Evolutionary conservation across 2,888 invertebrate species (phyloP), one percentile per base, ranked within the genome.

Genomic region (Trissolcus japonicus): DNA sequence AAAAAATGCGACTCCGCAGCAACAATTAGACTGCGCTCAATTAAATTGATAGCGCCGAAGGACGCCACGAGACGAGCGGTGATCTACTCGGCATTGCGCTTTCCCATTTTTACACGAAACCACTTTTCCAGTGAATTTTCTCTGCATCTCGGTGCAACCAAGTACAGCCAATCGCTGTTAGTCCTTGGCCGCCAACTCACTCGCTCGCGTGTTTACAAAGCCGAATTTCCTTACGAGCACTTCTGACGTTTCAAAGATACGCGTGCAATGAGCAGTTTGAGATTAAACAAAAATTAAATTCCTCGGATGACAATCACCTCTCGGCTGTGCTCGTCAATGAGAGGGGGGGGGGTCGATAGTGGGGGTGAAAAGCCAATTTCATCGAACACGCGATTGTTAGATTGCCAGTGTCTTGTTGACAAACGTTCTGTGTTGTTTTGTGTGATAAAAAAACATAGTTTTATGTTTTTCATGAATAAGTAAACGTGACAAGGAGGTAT

Each of bases 261-360:
- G 56, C 73, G 51, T 73, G 66, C 29, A 61, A 63, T n/a, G 63
- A 19, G 41, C 48, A 56, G 55, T 65, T 35, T 60, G 53, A 73
- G 35, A 35, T 35, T 66, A 66, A 73, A 66, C 73, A 73, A 73
- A 66, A 73, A 73, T 73, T 73, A 51, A 73, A 66, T 73, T 66
- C 73, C 66, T 53, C 41, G 56, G 61, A 51, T 66, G 73, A 73
- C 73, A 66, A 66, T 73, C 60, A 60, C 60, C 55, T 65, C 19
- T n/a, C 50, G 43, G 43, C 46, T 35, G 35, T 55, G 17, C 40
- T 21, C n/a, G 61, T 51, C 46, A 50, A 56, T 50, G 14, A 9
- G 4, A 46, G 14, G 6, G 46, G n/a, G 46, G n/a, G 55, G 48
- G 46, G 66, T 35, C 25, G 60, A 40, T 69, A 46, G 59, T 29